Base-by-base conservation (phyloP, 2,888 invertebrate species). In the Brenthis daphne region DNA sequence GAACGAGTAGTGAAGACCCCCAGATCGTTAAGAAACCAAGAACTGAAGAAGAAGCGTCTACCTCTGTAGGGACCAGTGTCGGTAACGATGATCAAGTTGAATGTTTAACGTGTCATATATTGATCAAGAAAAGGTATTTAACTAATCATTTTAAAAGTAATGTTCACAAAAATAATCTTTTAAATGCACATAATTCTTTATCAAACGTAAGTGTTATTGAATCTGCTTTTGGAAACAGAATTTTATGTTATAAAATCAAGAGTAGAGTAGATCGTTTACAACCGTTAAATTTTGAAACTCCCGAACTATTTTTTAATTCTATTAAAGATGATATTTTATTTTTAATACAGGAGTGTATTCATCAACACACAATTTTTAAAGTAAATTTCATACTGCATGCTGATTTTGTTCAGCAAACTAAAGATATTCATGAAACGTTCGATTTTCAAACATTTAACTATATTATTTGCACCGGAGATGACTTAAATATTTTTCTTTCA, bases 321-420 rank as follows among this genome's bases (percentile, higher is more conserved):
- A 48, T 48, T 48, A 48, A 48, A 48, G 48, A 48, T 48, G 4
- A 48, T 48, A 48, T 48, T 48, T 48, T 48, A 48, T 48, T 16
- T 29, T 64, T 72, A 48, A 48, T 74, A 4, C 48, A 71, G 37
- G 69, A 68, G 12, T 58, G 57, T 20, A 57, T 73, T 55, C 37
- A 55, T 11, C n/a, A 71, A 51, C 57, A 68, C 51, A 68, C 43
- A 47, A 65, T 54, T 56, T 57, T 67, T 50, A 73, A 74, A 65
- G 54, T 73, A 20, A 73, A 75, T 67, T 73, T 76, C 57, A 67
- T 73, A 57, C 70, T 75, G 60, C 55, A 68, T 33, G 75, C 72
- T 1, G 66, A 75, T 53, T 60, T 60, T 50, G 16, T 60, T 48
- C 50, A 60, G 48, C 48, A 60, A 60, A 24, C 50, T 24, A 60